phyloP scores from a whole-genome alignment of 1,140 invertebrate genomes.

The Ctenoplectra terminalis region DNA sequence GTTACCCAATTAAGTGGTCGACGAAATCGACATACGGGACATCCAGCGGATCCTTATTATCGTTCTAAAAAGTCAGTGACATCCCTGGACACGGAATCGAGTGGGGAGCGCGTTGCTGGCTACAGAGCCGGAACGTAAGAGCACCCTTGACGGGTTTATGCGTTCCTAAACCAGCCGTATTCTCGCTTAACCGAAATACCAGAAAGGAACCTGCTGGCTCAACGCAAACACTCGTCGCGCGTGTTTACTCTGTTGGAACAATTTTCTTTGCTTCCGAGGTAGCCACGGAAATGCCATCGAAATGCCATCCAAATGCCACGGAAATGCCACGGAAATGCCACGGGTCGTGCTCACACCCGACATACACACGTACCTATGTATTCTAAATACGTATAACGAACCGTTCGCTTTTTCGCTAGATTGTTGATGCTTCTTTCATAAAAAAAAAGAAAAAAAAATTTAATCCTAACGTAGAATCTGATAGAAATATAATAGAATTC shows the following conservation, averaged over 20 bases:
- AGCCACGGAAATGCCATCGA: constrained; percentile 27
- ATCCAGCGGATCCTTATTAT: constrained; percentile 37
- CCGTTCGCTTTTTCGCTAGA: too few species aligned
- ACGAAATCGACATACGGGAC: too few species aligned
- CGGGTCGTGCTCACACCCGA: background rate
- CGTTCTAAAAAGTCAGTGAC: constrained; percentile 3
- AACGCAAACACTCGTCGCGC: constrained; percentile 55
- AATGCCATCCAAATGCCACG: too few species aligned
- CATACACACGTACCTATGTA: too few species aligned
- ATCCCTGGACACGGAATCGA: background rate
- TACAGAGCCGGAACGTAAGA: constrained; percentile 15
- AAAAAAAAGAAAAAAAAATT: too few species aligned
- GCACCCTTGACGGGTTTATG: constrained; percentile 17
- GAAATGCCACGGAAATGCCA: too few species aligned
- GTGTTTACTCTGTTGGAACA: constrained; percentile 51
- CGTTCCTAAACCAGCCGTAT: constrained; percentile 26
- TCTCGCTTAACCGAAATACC: constrained; percentile 46
- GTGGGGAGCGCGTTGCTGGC: background rate
- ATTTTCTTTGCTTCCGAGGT: constrained; percentile 55
- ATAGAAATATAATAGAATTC: too few species aligned
- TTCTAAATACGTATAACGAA: constrained; percentile 44
- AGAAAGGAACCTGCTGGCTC: constrained; percentile 35
- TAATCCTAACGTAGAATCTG: too few species aligned
- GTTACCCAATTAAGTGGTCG: too few species aligned
- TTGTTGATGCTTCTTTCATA: too few species aligned